These are phyloP conservation scores for Lepisosteus osseus DNA, from an alignment of 2,113 vertebrate genomes.

Conservation along the genomic window DNA sequence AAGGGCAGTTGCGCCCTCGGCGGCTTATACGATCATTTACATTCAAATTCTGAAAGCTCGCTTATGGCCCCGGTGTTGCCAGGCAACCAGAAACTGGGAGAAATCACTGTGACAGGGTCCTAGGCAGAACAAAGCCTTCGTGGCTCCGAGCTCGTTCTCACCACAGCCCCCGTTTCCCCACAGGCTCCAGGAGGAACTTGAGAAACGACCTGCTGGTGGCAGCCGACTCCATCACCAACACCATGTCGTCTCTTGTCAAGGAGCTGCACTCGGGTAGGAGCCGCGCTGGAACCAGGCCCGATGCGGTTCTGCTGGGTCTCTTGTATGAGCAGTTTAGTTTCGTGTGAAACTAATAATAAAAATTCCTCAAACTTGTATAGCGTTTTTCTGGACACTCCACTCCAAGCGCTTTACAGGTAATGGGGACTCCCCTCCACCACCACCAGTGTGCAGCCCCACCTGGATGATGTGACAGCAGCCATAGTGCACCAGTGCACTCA, in stretches of 20 bases:
- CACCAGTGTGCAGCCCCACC: no score
- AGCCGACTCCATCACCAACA: constrained; percentile 97
- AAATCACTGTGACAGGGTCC: neutral
- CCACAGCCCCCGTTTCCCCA: constrained; percentile 12
- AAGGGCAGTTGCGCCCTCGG: neutral
- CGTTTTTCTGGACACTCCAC: no score
- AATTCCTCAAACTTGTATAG: no score
- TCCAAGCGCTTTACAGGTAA: no score
- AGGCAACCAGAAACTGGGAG: constrained; percentile 6
- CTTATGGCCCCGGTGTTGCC: constrained; percentile 7
- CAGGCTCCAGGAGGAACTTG: constrained; percentile 93
- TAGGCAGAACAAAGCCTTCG: neutral
- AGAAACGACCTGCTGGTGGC: constrained; percentile 94
- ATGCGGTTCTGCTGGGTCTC: no score
- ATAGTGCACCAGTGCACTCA: no score
- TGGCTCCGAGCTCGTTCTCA: neutral
- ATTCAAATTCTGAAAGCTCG: neutral
- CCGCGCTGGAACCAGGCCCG: neutral
- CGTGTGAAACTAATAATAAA: no score
- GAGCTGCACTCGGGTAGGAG: constrained; percentile 92
- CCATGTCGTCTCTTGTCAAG: constrained; percentile 96
- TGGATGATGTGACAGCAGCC: no score
- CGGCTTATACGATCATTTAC: neutral
- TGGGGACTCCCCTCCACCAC: no score
- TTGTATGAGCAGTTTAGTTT: no score